Evolutionary conservation across 2,797 vertebrate species (phyloP).

Genomic region (Tauraco hartlaubi): DNA sequence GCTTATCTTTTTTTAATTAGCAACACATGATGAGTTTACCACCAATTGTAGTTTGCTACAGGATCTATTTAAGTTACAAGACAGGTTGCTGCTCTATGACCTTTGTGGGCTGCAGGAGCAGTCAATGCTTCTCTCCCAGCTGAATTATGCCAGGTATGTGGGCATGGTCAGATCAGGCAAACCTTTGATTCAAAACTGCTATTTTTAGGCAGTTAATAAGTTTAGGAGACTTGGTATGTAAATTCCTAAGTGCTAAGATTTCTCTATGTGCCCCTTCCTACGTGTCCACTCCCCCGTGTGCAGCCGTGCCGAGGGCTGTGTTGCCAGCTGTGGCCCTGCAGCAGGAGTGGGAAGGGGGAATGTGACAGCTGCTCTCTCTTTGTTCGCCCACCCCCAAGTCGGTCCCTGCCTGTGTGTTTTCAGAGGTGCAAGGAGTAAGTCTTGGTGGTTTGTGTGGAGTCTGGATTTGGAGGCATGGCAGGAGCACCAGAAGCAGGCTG

Average conservation of each 20-base stretch:
- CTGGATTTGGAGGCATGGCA: neutral
- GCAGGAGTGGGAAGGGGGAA: neutral
- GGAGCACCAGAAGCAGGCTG: neutral
- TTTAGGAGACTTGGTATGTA: neutral
- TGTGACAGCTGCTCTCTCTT: neutral
- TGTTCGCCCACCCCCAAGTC: neutral
- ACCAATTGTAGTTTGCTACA: neutral
- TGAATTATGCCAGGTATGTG: neutral
- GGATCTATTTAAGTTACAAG: neutral
- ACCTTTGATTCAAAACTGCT: neutral
- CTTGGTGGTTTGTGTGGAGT: neutral
- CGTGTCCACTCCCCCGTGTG: accelerated
- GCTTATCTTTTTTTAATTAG: neutral
- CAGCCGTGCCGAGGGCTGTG: neutral
- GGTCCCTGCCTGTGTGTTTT: neutral
- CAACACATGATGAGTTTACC: neutral
- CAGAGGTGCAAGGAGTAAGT: neutral
- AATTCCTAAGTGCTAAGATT: neutral
- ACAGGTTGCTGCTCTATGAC: neutral
- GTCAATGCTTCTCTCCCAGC: neutral
- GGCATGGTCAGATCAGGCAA: neutral
- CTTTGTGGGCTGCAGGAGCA: neutral
- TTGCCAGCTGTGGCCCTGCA: neutral
- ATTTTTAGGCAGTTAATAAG: neutral
- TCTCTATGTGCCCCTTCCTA: neutral